Percentiles rank a stretch among this genome's conserved stretches.
phyloP scores from a whole-genome alignment of 2,797 vertebrate genomes.

The Nannoperca australis region DNA sequence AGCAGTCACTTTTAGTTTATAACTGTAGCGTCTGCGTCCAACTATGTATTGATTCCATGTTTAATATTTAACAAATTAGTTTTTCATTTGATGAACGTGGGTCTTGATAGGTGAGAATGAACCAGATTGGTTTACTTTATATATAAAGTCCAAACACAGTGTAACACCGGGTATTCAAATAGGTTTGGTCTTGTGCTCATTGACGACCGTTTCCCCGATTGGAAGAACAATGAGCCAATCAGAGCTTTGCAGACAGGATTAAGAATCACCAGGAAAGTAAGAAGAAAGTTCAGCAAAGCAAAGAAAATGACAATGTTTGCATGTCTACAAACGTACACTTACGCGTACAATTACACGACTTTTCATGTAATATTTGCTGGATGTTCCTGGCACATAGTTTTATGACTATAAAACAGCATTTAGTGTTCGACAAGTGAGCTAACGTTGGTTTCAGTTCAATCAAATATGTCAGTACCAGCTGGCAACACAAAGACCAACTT shows the following conservation, averaged over 20 bases:
- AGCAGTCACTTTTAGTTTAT: too few species aligned
- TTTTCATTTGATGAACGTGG: too few species aligned
- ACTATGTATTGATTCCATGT: too few species aligned
- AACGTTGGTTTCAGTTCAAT: background rate
- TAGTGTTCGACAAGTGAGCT: background rate
- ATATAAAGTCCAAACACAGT: too few species aligned
- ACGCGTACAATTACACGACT: background rate
- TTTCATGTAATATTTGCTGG: background rate
- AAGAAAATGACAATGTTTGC: background rate
- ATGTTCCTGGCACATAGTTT: background rate
- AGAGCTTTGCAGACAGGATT: background rate
- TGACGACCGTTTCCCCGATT: background rate
- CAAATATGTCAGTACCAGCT: background rate
- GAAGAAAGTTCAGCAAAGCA: background rate
- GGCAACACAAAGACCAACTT: conserved; percentile 2
- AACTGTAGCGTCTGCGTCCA: too few species aligned
- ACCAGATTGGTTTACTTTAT: too few species aligned
- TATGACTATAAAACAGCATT: conserved; percentile 24
- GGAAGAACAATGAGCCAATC: background rate
- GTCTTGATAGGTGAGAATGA: too few species aligned
- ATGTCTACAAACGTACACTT: background rate
- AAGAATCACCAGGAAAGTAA: background rate
- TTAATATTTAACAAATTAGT: too few species aligned
- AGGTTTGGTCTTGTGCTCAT: background rate
- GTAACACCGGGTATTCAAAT: background rate